Conservation (phyloP, 2,113 vertebrate species). For the Zosterops japonicus region DNA sequence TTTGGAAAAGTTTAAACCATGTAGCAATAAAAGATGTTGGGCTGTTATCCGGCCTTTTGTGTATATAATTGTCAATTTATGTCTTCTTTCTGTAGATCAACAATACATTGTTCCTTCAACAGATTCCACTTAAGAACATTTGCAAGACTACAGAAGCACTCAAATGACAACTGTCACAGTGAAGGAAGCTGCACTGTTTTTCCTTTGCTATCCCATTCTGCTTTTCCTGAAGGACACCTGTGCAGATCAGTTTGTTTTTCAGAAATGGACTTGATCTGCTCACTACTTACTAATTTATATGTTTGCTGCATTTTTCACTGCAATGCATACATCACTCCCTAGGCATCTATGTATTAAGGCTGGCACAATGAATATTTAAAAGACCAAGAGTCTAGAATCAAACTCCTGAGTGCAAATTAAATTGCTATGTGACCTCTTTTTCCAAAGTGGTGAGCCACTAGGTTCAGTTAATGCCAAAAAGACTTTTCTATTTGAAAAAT, state of each 20-base stretch:
- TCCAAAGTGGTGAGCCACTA: neutral
- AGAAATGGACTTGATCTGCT: neutral
- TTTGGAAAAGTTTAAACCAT: neutral
- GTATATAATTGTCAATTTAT: neutral
- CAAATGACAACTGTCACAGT: neutral
- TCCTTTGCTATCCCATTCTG: neutral
- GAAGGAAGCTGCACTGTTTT: neutral
- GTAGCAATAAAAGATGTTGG: neutral
- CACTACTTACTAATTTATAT: slow-evolving; percentile 3
- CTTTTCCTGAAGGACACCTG: neutral
- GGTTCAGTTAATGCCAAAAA: neutral
- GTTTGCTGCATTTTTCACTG: neutral
- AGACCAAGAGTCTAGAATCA: neutral
- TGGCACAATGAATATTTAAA: slow-evolving; percentile 41
- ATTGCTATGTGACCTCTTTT: neutral
- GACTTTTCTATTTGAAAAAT: slow-evolving; percentile 11
- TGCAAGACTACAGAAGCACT: neutral
- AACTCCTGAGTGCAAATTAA: neutral
- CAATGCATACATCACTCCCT: neutral
- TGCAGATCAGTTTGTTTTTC: neutral
- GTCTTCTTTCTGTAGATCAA: neutral
- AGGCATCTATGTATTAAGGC: neutral
- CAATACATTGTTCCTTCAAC: neutral
- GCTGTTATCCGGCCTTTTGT: neutral
- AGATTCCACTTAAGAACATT: neutral